Base-by-base conservation (phyloP, 2,888 invertebrate genomes). In the Cheilosia pagana region DNA sequence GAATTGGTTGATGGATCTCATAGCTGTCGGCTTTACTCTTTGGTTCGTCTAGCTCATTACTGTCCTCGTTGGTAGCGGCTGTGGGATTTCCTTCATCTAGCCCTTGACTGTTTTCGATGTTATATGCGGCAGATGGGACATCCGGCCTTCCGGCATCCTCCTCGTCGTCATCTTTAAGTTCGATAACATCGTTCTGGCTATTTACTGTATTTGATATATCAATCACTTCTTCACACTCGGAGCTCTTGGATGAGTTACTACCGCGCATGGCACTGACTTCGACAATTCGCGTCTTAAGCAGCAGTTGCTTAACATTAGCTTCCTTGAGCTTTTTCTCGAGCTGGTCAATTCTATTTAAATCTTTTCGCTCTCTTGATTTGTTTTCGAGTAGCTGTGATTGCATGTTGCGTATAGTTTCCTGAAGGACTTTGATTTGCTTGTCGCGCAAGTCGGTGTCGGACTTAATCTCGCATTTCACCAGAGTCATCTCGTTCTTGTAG, bases 401-500 rank as follows among this genome's bases (percentile, higher is more conserved):
- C 88, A 92, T 89, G 87, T 92, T 92, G 25, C 92, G 89, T 79
- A 92, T 92, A 23, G 92, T 92, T 86, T 92, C 92, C 70, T 92
- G 92, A n/a, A 92, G 87, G 14, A 92, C 92, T 91, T 95, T 95
- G 87, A 97, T 94, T 91, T 98, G 97, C 88, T 96, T 96, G 21
- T 97, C 97, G 90, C 97, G 97, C 79, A 95, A 95, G 81, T 97
- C 96, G 87, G 96, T 93, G 88, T 96, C 96, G 71, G 95, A 94
- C 89, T 95, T 95, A 55, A 95, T 94, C 89, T 98, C 98, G 28
- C 95, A 94, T 90, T 97, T 96, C 25, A 98, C 94, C 43, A 98
- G 93, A 88, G 97, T 97, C 62, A 98, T 96, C 93, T 98, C 98
- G 92, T 98, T 98, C 91, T 97, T 97, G 90, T 97, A 97, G 0